Conservation (phyloP, 2,888 invertebrate genomes). For the Drepana falcataria region DNA sequence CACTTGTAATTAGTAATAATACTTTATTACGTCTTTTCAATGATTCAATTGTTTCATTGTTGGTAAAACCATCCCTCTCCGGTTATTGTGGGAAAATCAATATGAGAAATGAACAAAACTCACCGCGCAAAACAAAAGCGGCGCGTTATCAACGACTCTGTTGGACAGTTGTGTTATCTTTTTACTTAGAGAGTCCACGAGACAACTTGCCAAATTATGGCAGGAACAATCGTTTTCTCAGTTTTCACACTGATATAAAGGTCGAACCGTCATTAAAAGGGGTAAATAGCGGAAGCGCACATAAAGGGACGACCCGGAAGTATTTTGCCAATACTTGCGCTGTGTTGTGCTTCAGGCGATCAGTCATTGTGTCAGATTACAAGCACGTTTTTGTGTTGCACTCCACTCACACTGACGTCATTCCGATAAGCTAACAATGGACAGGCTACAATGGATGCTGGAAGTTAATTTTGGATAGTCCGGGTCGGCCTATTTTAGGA, state of each 20-base stretch:
- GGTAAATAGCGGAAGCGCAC: slow-evolving; percentile 35
- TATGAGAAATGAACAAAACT: slow-evolving; percentile 18
- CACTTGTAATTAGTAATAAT: no score
- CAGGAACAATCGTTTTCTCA: slow-evolving; percentile 22
- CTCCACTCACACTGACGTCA: not conserved
- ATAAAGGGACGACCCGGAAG: slow-evolving; percentile 33
- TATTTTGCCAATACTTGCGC: slow-evolving; percentile 22
- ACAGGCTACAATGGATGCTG: not conserved
- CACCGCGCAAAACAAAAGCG: slow-evolving; percentile 19
- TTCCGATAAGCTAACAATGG: not conserved
- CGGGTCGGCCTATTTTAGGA: not conserved
- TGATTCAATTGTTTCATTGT: slow-evolving; percentile 1
- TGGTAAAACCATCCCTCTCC: not conserved
- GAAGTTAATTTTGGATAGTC: not conserved
- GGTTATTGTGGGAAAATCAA: slow-evolving; percentile 15
- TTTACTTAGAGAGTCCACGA: slow-evolving; percentile 3
- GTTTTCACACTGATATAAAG: slow-evolving; percentile 37
- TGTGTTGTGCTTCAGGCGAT: slow-evolving; percentile 8
- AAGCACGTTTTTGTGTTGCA: slow-evolving; percentile 8
- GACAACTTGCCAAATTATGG: slow-evolving; percentile 15
- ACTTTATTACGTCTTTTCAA: not conserved
- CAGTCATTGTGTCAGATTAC: slow-evolving; percentile 13
- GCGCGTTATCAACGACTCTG: slow-evolving; percentile 17
- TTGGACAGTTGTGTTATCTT: slow-evolving; percentile 18
- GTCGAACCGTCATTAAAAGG: slow-evolving; percentile 43